Evolutionary conservation across 1,140 invertebrate species (phyloP), one percentile per base, ranked within the genome.

Genomic region (Bradysia coprophila): DNA sequence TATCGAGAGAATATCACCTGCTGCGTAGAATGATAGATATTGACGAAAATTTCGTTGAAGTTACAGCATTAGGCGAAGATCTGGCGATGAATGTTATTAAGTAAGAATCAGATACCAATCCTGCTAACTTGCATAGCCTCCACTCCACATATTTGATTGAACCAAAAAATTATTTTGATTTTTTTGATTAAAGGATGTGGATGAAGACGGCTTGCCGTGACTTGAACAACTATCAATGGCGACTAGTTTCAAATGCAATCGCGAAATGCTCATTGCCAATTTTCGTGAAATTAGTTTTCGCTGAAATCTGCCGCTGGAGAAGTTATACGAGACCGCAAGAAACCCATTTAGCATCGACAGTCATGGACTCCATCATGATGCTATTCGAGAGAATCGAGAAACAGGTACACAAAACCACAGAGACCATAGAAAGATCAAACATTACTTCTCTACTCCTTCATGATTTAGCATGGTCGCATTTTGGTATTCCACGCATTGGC

Each of bases 301-400:
- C 90, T 9, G 91, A 97, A 65, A 88, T 96, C 10, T 93, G 88
- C 55, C 68, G 90, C 42, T 98, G 94, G 94, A 76, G 91, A 38
- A 96, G 91, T 44, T 98, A 97, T 57, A 94, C 90, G 0, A 87
- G 87, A 57, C 82, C 87, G 0, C 80, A 87, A 46, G 88, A 92
- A 49, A 95, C 90, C 0, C 78, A 86, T 51, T 64, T 97, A 28
- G 89, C 91, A 0, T 86, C 82, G 21, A 94, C 87, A 5, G 92
- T 98, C 0, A 95, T 94, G 81, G 92, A 97, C 55, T 91, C 85
- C 13, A 98, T 98, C 50, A 94, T 94, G 78, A 87, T 95, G 76
- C 65, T 96, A 1, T 94, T 94, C 56, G 89, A 94, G 51, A 70
- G 89, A 48, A 91, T 94, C 44, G 91, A 95, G 63, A 89, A 89